phyloP scores from a whole-genome alignment of 2,888 invertebrate genomes.

The Platynereis dumerilii region DNA sequence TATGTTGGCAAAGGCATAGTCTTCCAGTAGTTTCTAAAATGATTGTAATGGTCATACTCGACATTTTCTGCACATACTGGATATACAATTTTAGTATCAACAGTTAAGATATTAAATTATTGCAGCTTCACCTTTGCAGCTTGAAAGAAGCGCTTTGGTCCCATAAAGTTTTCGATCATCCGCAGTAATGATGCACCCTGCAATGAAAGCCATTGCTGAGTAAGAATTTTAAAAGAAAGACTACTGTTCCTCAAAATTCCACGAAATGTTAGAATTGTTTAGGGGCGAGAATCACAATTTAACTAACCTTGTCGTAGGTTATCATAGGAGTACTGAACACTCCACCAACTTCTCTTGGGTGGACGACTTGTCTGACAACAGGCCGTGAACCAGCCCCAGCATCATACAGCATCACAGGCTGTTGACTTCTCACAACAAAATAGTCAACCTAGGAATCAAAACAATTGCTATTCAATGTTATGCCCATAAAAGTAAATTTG shows the following conservation, averaged over 20 bases:
- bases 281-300: too few relatives aligned
- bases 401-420: constrained; percentile 74
- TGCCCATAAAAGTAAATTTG: neutral
- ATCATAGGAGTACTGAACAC: constrained; percentile 91
- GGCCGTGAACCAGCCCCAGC: constrained; percentile 85
- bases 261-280: too few relatives aligned
- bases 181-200: constrained; percentile 76
- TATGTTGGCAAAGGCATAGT: neutral
- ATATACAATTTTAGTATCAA: too few relatives aligned
- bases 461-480: neutral
- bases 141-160: constrained; percentile 73
- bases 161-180: constrained; percentile 76
- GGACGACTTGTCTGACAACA: constrained; percentile 80
- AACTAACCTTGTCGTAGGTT: constrained; percentile 84
- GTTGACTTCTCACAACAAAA: constrained; percentile 28
- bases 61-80: too few relatives aligned
- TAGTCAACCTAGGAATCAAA: constrained; percentile 22
- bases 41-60: too few relatives aligned
- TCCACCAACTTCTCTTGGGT: constrained; percentile 89
- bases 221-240: too few relatives aligned
- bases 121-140: constrained; percentile 56
- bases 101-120: too few relatives aligned
- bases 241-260: too few relatives aligned
- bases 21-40: neutral
- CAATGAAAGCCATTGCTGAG: constrained; percentile 23